Evolutionary conservation across 1,140 invertebrate genomes (phyloP).

Genomic region (Drosophila rhopaloa): DNA sequence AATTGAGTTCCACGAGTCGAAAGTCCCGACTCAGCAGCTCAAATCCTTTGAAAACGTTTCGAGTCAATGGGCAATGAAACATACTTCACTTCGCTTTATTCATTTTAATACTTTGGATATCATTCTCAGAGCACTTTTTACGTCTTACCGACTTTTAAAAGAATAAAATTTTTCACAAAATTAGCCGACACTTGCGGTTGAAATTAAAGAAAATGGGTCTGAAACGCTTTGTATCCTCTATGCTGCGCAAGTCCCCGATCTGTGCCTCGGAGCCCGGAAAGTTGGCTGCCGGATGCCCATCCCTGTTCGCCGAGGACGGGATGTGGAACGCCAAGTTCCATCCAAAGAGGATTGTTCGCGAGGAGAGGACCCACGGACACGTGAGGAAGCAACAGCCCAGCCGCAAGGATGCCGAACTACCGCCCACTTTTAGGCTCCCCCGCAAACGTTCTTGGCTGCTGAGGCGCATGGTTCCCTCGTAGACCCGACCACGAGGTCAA

Average conservation of each 20-base stretch:
- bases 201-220: conserved; percentile 31
- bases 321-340: conserved; percentile 12
- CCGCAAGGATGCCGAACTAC: not conserved
- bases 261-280: conserved; percentile 10
- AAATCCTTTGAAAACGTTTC: conserved; percentile 13
- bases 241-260: conserved; percentile 8
- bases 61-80: conserved; percentile 6
- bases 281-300: conserved; percentile 7
- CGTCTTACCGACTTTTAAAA: not conserved
- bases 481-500: not conserved
- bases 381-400: not conserved
- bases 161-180: conserved; percentile 4
- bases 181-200: not conserved
- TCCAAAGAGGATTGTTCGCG: not conserved
- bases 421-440: not conserved
- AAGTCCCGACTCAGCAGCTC: conserved; percentile 58
- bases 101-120: conserved; percentile 16
- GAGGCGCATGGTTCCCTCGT: not conserved
- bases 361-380: not conserved
- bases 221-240: conserved; percentile 6
- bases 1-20: conserved; percentile 66
- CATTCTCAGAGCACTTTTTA: not conserved
- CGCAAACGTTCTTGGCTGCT: conserved; percentile 34
- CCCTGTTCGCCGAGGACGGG: conserved; percentile 21
- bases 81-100: not conserved